These are phyloP conservation scores for Timandra comae DNA, from an alignment of 2,888 invertebrate genomes.

Conservation along the genomic window DNA sequence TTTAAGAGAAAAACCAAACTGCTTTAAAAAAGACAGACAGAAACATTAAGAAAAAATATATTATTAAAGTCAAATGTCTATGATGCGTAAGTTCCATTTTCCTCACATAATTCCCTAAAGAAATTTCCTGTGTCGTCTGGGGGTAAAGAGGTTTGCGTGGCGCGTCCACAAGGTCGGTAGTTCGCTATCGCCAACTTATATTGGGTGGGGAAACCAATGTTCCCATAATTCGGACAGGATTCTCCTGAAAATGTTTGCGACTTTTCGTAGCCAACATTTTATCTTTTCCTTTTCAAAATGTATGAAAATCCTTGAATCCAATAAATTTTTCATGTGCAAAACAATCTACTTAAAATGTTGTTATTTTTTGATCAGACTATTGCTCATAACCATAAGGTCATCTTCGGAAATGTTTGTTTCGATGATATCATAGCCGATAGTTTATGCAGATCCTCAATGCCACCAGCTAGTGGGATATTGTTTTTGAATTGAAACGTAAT, in stretches of 20 bases:
- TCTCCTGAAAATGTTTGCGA: conserved; percentile 14
- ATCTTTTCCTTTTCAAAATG: too few species aligned
- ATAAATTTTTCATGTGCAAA: too few species aligned
- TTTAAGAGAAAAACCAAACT: too few species aligned
- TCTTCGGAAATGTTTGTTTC: background rate
- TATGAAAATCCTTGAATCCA: too few species aligned
- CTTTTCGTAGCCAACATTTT: too few species aligned
- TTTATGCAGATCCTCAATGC: conserved; percentile 8
- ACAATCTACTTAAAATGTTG: too few species aligned
- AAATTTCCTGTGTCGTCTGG: conserved; percentile 25
- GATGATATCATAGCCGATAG: background rate
- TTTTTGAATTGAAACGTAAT: conserved; percentile 14
- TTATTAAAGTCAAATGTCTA: too few species aligned
- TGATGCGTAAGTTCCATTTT: too few species aligned
- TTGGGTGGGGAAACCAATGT: conserved; percentile 24
- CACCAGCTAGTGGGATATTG: conserved; percentile 5
- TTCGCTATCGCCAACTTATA: conserved; percentile 13
- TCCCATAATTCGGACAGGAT: conserved; percentile 19
- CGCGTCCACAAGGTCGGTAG: conserved; percentile 34
- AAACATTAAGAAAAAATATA: too few species aligned
- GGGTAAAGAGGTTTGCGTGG: conserved; percentile 31
- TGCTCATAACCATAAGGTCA: background rate
- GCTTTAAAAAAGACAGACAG: too few species aligned
- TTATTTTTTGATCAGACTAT: too few species aligned
- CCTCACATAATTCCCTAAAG: conserved; percentile 21